Evolutionary conservation across 2,888 invertebrate species (phyloP).

Genomic region (Calameuta pallipes): DNA sequence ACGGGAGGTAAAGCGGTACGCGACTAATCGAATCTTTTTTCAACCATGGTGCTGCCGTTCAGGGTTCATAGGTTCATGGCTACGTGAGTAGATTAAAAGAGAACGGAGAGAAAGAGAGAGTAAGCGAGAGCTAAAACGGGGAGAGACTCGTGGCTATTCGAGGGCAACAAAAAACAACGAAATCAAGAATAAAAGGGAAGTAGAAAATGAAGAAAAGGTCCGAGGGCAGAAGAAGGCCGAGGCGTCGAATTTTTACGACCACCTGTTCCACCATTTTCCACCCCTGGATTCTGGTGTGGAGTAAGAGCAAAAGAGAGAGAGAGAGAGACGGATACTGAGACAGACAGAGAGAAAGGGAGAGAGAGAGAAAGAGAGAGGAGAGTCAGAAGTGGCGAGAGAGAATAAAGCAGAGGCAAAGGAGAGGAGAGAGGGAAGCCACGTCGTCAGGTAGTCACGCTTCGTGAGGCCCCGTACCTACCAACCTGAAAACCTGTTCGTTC

Average conservation of each 20-base stretch:
- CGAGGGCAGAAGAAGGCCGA: constrained; percentile 31
- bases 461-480: constrained; percentile 46
- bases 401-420: not conserved
- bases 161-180: not conserved
- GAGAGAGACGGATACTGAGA: constrained; percentile 19
- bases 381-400: not conserved
- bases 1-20: not conserved
- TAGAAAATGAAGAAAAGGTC: constrained; percentile 13
- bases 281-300: constrained; percentile 35
- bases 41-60: not conserved
- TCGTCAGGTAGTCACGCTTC: constrained; percentile 59
- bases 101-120: constrained; percentile 1
- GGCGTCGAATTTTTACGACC: constrained; percentile 46
- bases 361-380: not conserved
- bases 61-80: not conserved
- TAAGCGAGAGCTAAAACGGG: not conserved
- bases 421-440: constrained; percentile 27
- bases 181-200: constrained; percentile 11
- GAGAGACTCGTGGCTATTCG: not conserved
- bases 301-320: not conserved
- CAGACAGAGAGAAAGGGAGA: not conserved
- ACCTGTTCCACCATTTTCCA: constrained; percentile 59
- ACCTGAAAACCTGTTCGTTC: constrained; percentile 57
- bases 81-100: not conserved
- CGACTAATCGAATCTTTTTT: not conserved